phyloP scores from a whole-genome alignment of 2,113 vertebrate species.

The Aphyosemion australe region DNA sequence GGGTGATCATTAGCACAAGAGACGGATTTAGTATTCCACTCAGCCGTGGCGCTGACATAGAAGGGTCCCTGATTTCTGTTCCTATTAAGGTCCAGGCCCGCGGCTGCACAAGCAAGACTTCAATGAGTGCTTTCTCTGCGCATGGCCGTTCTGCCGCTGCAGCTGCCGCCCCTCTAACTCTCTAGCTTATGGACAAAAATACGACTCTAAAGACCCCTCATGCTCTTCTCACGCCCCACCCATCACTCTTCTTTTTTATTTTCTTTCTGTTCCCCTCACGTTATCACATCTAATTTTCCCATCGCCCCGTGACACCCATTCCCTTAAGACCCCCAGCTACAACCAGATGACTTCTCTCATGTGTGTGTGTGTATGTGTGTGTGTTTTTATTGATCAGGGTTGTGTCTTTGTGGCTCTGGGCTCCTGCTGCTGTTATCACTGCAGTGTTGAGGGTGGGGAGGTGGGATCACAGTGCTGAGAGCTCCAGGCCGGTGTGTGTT shows the following conservation, averaged over 20 bases:
- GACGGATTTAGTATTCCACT: slow-evolving; percentile 64
- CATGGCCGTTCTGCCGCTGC: slow-evolving; percentile 54
- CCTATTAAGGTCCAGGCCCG: slow-evolving; percentile 67
- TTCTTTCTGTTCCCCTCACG: slow-evolving; percentile 29
- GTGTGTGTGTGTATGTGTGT: slow-evolving; percentile 43
- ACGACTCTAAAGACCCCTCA: slow-evolving; percentile 55
- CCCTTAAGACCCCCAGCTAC: slow-evolving; percentile 58
- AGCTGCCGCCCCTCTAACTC: slow-evolving; percentile 62
- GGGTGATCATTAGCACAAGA: slow-evolving; percentile 71
- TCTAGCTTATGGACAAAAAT: slow-evolving; percentile 61
- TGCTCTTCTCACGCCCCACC: slow-evolving; percentile 44
- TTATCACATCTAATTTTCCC: slow-evolving; percentile 71
- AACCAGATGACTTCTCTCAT: slow-evolving; percentile 54
- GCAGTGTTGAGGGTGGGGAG: slow-evolving; percentile 53
- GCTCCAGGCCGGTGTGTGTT: slow-evolving; percentile 34
- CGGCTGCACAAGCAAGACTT: slow-evolving; percentile 63
- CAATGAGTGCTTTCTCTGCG: slow-evolving; percentile 54
- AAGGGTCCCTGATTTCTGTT: slow-evolving; percentile 67
- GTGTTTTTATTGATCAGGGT: slow-evolving; percentile 62
- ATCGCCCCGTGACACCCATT: slow-evolving; percentile 53
- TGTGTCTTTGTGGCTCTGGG: slow-evolving; percentile 57
- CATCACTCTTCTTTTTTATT: slow-evolving; percentile 36
- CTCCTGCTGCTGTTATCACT: slow-evolving; percentile 66
- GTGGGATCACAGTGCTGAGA: slow-evolving; percentile 37
- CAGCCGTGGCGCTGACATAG: slow-evolving; percentile 54